Conservation (phyloP, 2,888 invertebrate species). For the Stenichneumon culpator region DNA sequence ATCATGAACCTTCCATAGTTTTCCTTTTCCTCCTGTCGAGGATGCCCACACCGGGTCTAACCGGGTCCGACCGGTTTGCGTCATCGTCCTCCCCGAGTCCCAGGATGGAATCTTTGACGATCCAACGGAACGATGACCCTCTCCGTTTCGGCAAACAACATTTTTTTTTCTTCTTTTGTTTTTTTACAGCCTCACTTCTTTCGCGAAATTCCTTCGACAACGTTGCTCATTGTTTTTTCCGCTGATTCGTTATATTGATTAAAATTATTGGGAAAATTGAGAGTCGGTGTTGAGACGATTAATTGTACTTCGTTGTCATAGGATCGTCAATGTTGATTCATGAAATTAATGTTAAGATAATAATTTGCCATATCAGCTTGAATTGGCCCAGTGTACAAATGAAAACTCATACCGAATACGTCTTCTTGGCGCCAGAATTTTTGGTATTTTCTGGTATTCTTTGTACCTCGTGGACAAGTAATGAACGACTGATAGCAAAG, state of each 20-base stretch:
- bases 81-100: slow-evolving; percentile 55
- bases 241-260: background rate
- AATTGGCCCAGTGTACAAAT: background rate
- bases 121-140: slow-evolving; percentile 13
- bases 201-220: slow-evolving; percentile 9
- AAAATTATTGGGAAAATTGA: background rate
- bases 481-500: no score
- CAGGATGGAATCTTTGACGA: slow-evolving; percentile 46
- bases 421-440: background rate
- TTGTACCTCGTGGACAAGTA: no score
- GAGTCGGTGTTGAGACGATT: background rate
- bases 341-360: no score
- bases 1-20: slow-evolving; percentile 53
- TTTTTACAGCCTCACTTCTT: background rate
- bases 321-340: no score
- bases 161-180: slow-evolving; percentile 1
- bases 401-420: background rate
- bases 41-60: slow-evolving; percentile 51
- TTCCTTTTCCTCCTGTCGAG: slow-evolving; percentile 25
- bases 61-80: slow-evolving; percentile 67
- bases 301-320: no score
- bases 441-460: background rate
- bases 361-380: no score
- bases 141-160: slow-evolving; percentile 32
- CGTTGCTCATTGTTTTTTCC: background rate